Evolutionary conservation across 2,113 vertebrate species (phyloP).

Genomic region (Dasypus novemcinctus): DNA sequence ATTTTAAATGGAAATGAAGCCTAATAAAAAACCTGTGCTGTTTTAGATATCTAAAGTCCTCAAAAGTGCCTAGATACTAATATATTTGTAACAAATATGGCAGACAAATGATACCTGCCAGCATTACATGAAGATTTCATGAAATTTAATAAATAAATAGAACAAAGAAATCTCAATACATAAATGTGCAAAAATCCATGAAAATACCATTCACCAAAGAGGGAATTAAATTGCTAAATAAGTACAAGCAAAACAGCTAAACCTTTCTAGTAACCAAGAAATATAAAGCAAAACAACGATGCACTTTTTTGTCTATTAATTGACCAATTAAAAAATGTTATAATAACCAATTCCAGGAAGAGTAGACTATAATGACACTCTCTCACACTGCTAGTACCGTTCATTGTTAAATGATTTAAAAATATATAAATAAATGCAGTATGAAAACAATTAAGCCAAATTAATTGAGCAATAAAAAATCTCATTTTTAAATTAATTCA

Average conservation of each 20-base stretch:
- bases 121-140: not conserved
- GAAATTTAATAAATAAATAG: not conserved
- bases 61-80: not conserved
- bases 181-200: not conserved
- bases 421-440: constrained; percentile 14
- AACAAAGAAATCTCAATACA: not conserved
- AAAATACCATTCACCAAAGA: not conserved
- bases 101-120: not conserved
- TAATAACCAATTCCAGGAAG: not conserved
- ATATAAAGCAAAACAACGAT: not conserved
- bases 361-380: not conserved
- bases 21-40: not conserved
- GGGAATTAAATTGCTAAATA: not conserved
- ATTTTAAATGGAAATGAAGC: constrained; percentile 25
- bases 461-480: constrained; percentile 7
- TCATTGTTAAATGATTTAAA: constrained; percentile 18
- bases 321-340: not conserved
- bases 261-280: not conserved
- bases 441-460: not conserved
- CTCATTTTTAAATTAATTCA: not conserved
- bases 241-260: not conserved
- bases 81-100: not conserved
- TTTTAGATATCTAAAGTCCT: not conserved
- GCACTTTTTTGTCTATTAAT: not conserved
- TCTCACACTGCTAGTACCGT: not conserved